These are phyloP conservation scores for Oriolus oriolus DNA, from an alignment of 2,113 vertebrate genomes.

Conservation along the genomic window DNA sequence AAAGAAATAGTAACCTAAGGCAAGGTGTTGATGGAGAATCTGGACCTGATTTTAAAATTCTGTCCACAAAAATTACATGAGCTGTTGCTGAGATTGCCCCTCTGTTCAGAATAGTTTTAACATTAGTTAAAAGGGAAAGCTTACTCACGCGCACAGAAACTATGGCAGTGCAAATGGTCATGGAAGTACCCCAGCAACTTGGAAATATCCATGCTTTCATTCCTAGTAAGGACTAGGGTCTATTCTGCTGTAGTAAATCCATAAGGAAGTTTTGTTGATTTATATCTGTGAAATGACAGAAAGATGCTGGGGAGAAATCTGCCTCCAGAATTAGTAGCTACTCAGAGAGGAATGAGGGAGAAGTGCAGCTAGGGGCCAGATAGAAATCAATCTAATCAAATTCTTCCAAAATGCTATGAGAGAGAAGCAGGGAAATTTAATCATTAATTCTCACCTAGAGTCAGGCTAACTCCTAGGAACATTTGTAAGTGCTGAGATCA, in stretches of 20 bases:
- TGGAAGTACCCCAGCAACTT: background rate
- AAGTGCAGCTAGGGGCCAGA: background rate
- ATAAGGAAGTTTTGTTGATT: background rate
- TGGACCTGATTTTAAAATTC: background rate
- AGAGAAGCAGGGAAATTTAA: background rate
- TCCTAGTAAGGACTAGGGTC: background rate
- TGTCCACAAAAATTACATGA: background rate
- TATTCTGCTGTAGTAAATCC: background rate
- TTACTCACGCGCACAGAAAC: background rate
- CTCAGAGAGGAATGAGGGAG: background rate
- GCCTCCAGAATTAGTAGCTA: background rate
- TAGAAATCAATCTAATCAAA: background rate
- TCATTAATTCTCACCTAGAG: background rate
- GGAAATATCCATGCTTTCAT: background rate
- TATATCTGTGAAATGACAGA: background rate
- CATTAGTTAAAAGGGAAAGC: background rate
- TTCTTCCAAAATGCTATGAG: background rate
- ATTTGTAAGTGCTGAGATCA: constrained; percentile 36
- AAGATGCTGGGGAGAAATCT: background rate
- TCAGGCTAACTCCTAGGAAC: background rate
- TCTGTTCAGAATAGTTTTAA: background rate
- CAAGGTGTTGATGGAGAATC: background rate
- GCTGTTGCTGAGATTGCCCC: background rate
- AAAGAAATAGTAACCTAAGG: background rate
- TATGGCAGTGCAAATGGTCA: background rate